Evolutionary conservation across 2,113 vertebrate genomes (phyloP).

Genomic region (Aleadryas rufinucha): DNA sequence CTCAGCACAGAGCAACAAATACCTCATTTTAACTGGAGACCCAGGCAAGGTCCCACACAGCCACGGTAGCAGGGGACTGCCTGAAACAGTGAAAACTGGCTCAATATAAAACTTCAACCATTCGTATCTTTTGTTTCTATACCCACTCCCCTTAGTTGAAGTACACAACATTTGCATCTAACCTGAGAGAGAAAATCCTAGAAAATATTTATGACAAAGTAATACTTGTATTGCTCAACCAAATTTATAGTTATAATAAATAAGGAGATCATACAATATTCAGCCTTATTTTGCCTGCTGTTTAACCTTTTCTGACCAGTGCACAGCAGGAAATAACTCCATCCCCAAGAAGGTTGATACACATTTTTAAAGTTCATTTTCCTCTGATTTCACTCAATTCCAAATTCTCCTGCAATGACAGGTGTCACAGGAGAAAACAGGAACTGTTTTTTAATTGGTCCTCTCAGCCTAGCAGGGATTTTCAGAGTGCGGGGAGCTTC

Average conservation of each 20-base stretch:
- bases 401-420: background rate
- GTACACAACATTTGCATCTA: accelerated
- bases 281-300: background rate
- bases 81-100: background rate
- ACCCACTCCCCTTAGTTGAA: background rate
- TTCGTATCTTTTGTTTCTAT: background rate
- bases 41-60: background rate
- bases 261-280: background rate
- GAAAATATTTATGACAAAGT: background rate
- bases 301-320: background rate
- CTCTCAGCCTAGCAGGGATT: background rate
- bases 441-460: background rate
- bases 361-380: background rate
- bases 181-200: background rate
- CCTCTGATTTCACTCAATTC: background rate
- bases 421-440: background rate
- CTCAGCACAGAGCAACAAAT: background rate
- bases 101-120: background rate
- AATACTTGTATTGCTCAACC: background rate
- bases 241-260: background rate
- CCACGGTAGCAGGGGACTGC: background rate
- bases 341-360: accelerated
- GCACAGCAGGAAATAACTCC: background rate
- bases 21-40: background rate
- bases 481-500: background rate